These are phyloP conservation scores for Ptychochromis oligacanthus DNA, from an alignment of 2,113 vertebrate genomes.

Conservation along the genomic window DNA sequence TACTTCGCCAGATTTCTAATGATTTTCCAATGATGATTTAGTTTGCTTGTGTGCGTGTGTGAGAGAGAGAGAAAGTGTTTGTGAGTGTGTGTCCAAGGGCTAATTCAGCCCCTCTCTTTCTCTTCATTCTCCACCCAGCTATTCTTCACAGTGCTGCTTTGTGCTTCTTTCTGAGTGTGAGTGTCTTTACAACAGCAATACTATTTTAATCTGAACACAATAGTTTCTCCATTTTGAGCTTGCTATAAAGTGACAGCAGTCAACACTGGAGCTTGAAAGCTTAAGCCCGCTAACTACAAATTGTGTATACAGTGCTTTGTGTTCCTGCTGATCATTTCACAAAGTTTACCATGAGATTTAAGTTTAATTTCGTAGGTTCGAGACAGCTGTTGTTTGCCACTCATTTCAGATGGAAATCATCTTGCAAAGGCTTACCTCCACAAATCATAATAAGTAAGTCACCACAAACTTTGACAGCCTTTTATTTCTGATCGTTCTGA, in stretches of 20 bases:
- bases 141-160: conserved; percentile 54
- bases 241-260: conserved; percentile 9
- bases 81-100: conserved; percentile 33
- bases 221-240: background rate
- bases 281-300: conserved; percentile 2
- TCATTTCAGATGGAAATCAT: conserved; percentile 19
- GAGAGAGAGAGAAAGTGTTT: conserved; percentile 25
- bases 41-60: conserved; percentile 40
- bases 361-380: conserved; percentile 30
- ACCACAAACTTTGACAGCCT: background rate
- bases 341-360: conserved; percentile 44
- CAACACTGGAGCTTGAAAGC: conserved; percentile 7
- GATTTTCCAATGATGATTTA: conserved; percentile 91
- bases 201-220: conserved; percentile 8
- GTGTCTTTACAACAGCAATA: conserved; percentile 8
- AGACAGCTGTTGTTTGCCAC: conserved; percentile 25
- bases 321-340: conserved; percentile 11
- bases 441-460: conserved; percentile 4
- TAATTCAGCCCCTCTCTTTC: conserved; percentile 29
- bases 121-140: conserved; percentile 13
- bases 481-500: background rate
- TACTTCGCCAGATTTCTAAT: conserved; percentile 88
- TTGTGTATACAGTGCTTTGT: conserved; percentile 6
- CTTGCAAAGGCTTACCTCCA: conserved; percentile 5
- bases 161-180: conserved; percentile 15